Evolutionary conservation across 2,888 invertebrate genomes (phyloP).

Genomic region (Spisula solida): DNA sequence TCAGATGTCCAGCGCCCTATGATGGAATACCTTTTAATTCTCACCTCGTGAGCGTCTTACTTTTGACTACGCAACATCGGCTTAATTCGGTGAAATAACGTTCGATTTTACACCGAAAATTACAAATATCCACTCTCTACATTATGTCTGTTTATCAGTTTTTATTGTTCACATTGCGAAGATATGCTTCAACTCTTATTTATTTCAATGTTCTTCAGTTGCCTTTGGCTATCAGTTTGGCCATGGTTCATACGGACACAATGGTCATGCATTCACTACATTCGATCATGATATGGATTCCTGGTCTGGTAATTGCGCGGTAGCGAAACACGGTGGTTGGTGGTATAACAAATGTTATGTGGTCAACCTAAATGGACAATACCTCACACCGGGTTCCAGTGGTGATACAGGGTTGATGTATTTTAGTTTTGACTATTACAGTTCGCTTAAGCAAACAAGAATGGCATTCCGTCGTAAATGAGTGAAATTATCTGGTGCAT

Average conservation of each 20-base stretch:
- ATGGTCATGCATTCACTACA: background rate
- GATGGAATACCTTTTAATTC: no score
- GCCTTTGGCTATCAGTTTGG: background rate
- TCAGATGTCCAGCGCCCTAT: no score
- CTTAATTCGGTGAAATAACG: no score
- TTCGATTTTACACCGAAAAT: no score
- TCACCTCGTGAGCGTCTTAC: no score
- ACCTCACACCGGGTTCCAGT: background rate
- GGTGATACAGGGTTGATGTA: background rate
- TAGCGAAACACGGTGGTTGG: background rate
- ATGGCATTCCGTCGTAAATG: background rate
- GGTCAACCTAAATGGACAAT: background rate
- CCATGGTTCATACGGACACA: background rate
- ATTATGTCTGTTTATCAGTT: no score
- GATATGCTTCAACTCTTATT: background rate
- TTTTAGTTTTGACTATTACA: background rate
- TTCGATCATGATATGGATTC: background rate
- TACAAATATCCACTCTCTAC: no score
- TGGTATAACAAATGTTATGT: background rate
- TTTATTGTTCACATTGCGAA: background rate
- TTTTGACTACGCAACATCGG: no score
- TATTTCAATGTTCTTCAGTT: background rate
- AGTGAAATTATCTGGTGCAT: background rate
- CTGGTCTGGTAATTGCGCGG: background rate
- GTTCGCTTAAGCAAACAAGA: background rate